Percentiles rank a stretch among this genome's conserved stretches.
phyloP scores from a whole-genome alignment of 2,888 invertebrate genomes.

The Omphaloscelis lunosa region DNA sequence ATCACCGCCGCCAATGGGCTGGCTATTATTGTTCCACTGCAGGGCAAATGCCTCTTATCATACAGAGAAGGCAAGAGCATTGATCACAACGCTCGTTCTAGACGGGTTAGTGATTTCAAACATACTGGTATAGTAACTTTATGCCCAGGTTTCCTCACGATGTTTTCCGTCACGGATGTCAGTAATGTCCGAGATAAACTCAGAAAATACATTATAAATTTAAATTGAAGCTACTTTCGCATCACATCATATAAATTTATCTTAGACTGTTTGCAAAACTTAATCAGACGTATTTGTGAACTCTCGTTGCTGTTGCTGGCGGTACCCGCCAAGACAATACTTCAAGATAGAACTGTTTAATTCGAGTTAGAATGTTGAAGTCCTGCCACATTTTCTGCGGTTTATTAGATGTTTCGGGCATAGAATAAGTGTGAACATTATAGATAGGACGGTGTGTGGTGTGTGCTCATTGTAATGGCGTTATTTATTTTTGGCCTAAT shows the following conservation, averaged over 20 bases:
- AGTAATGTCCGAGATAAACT: too few relatives aligned
- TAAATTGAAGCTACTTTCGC: not conserved
- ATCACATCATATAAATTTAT: not conserved
- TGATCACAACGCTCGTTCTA: too few relatives aligned
- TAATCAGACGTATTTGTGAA: not conserved
- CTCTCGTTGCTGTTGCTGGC: not conserved
- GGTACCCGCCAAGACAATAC: constrained; percentile 30
- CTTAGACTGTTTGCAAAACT: not conserved
- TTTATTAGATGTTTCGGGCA: constrained; percentile 14
- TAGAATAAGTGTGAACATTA: constrained; percentile 15
- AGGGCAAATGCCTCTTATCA: not conserved
- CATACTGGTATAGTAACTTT: too few relatives aligned
- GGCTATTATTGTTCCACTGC: too few relatives aligned
- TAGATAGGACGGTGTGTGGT: constrained; percentile 8
- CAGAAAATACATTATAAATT: too few relatives aligned
- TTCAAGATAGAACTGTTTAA: constrained; percentile 49
- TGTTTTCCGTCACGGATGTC: too few relatives aligned
- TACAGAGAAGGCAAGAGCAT: too few relatives aligned
- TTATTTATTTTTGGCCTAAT: not conserved
- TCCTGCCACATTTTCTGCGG: constrained; percentile 32
- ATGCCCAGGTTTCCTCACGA: too few relatives aligned
- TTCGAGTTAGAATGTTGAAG: constrained; percentile 39
- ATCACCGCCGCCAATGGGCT: too few relatives aligned
- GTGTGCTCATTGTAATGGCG: not conserved
- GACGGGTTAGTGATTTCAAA: too few relatives aligned